Evolutionary conservation across 2,888 invertebrate species (phyloP), one percentile per base, ranked within the genome.

Genomic region (Phymatocera aterrima): DNA sequence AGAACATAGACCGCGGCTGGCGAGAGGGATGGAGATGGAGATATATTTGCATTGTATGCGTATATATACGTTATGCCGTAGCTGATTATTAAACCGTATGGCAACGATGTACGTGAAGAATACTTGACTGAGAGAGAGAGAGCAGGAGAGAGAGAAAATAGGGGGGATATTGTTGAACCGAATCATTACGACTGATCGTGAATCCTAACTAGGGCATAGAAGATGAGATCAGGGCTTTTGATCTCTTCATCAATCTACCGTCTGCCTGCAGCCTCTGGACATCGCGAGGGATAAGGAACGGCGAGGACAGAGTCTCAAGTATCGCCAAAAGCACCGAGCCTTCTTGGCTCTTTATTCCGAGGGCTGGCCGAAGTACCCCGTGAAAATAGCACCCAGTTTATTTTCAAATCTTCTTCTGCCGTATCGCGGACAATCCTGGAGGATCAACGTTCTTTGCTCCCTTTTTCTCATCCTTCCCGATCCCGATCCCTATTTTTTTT

Each of bases 161-260:
- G 3, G 31, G 8, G n/a, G n/a, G 24, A 21, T 51, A 51, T 34
- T 34, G 3, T 24, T n/a, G 21, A 15, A 18, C 12, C 8, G 28
- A 72, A 72, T 72, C 24, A 21, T 72, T 43, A 72, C 46, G 4
- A 51, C 51, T 21, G 18, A 37, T 37, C 37, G 37, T 64, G 18
- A 64, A 64, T 64, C 34, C 1, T 21, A 18, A 64, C 10, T 37
- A 3, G 37, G n/a, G 12, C 24, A 15, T 6, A 6, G 57, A 28
- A 24, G 18, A 8, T n/a, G 34, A 57, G 54, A 12, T 12, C 37
- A 64, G 34, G 34, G 37, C 61, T 64, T 64, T 64, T 64, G 46
- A 68, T 68, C 40, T 68, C 43, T 68, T 68, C 68, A 68, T 68
- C 28, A 68, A 68, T 68, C 68, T 68, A 64, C 61, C 61, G 61